Percentiles rank a stretch among this genome's conserved stretches.
Conservation (phyloP, 1,140 invertebrate species). For the Drosophila takahashii region DNA sequence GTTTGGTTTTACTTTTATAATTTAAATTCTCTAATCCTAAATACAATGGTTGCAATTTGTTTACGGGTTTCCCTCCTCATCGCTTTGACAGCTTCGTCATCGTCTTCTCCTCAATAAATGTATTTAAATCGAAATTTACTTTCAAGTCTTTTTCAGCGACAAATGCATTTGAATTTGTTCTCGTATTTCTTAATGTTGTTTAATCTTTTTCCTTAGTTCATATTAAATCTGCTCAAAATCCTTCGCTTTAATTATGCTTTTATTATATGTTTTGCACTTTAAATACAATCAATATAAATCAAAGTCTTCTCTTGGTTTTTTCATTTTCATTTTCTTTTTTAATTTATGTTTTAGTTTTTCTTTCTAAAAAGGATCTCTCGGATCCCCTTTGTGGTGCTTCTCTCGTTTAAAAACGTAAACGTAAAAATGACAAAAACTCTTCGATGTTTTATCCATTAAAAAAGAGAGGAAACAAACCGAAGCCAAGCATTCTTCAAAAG, state of each 20-base stretch:
- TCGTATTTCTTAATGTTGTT: constrained; percentile 63
- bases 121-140: constrained; percentile 81
- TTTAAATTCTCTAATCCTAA: constrained; percentile 78
- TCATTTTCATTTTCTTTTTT: constrained; percentile 23
- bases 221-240: constrained; percentile 80
- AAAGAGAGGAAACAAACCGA: constrained; percentile 26
- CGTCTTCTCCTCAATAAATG: constrained; percentile 55
- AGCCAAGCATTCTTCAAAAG: constrained; percentile 40
- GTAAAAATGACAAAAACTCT: constrained; percentile 50
- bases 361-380: constrained; percentile 27
- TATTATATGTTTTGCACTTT: constrained; percentile 71
- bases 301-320: constrained; percentile 67
- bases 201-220: constrained; percentile 53
- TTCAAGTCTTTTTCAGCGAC: constrained; percentile 84
- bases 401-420: constrained; percentile 37
- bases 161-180: constrained; percentile 83
- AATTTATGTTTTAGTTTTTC: neutral
- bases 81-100: constrained; percentile 23
- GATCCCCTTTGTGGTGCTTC: constrained; percentile 21
- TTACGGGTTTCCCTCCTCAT: constrained; percentile 50
- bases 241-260: constrained; percentile 72
- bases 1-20: constrained; percentile 46
- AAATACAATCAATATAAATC: constrained; percentile 76
- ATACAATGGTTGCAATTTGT: constrained; percentile 75
- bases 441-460: constrained; percentile 49